Percentiles rank a stretch among this genome's conserved stretches.
These are phyloP conservation scores for Diadophis punctatus DNA, from an alignment of 2,113 vertebrate genomes.

Conservation along the genomic window DNA sequence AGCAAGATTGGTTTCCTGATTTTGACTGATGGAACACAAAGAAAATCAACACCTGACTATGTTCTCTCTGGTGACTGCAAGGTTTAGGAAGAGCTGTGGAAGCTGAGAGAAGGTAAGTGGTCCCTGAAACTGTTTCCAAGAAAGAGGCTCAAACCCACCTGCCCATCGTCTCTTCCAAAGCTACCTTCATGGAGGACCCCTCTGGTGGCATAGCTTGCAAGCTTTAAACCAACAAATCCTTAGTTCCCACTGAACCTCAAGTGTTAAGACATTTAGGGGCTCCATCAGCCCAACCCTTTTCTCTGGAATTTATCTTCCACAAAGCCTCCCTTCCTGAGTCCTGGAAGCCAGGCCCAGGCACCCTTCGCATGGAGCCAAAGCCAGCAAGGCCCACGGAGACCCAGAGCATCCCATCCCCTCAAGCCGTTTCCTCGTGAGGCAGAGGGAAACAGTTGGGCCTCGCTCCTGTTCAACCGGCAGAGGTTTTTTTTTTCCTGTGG, in stretches of 20 bases:
- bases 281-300: not conserved
- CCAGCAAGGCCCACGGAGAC: not conserved
- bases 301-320: not conserved
- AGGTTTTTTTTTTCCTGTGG: not conserved
- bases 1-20: not conserved
- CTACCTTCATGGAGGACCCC: not conserved
- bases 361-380: not conserved
- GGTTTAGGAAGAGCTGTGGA: not conserved
- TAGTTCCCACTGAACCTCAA: no score
- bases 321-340: not conserved
- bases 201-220: not conserved
- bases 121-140: not conserved
- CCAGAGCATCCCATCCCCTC: not conserved
- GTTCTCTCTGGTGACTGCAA: not conserved
- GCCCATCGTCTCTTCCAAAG: not conserved
- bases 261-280: not conserved
- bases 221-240: not conserved
- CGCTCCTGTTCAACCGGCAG: not conserved
- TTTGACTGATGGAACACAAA: not conserved
- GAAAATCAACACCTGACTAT: not conserved
- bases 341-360: not conserved
- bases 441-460: not conserved
- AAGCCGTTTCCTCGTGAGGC: no score
- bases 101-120: not conserved
- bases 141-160: constrained; percentile 7